These are phyloP conservation scores for Masnerella sp. DNA, from an alignment of 2,888 invertebrate genomes.

Conservation along the genomic window DNA sequence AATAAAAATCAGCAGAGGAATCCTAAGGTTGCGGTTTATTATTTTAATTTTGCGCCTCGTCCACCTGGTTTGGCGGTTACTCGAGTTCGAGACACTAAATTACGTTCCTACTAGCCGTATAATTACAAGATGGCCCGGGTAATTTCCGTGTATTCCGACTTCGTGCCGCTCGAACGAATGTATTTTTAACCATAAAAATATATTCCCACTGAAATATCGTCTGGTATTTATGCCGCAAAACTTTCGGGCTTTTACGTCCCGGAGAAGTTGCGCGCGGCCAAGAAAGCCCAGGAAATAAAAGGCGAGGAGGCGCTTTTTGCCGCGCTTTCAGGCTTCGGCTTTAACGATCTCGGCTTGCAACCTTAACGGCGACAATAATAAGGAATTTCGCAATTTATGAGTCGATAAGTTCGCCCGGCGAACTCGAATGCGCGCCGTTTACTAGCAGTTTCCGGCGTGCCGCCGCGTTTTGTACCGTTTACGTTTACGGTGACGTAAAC, in stretches of 20 bases:
- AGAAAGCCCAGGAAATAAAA: conserved; percentile 47
- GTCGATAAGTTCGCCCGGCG: conserved; percentile 66
- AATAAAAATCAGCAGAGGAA: too few relatives aligned
- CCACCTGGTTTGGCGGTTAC: conserved; percentile 70
- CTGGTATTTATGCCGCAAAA: conserved; percentile 58
- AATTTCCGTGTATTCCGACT: conserved; percentile 77
- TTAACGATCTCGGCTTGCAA: conserved; percentile 58
- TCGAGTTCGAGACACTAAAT: conserved; percentile 78
- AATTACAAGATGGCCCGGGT: conserved; percentile 78
- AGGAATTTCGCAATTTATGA: conserved; percentile 69
- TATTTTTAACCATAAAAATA: conserved; percentile 64
- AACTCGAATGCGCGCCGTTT: conserved; percentile 52
- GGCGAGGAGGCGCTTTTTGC: conserved; percentile 37
- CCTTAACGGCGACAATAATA: conserved; percentile 69
- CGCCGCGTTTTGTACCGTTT: conserved; percentile 64
- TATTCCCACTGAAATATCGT: conserved; percentile 60
- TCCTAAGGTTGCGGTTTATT: conserved; percentile 79
- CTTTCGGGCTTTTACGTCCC: conserved; percentile 57
- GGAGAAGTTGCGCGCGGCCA: conserved; percentile 35
- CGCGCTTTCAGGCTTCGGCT: conserved; percentile 57
- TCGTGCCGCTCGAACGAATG: conserved; percentile 69
- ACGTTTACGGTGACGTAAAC: conserved; percentile 69
- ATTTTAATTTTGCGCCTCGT: conserved; percentile 77
- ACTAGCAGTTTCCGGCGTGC: conserved; percentile 53
- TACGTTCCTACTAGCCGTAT: conserved; percentile 78